Evolutionary conservation across 2,797 vertebrate genomes (phyloP).

Genomic region (Aeoliscus strigatus): DNA sequence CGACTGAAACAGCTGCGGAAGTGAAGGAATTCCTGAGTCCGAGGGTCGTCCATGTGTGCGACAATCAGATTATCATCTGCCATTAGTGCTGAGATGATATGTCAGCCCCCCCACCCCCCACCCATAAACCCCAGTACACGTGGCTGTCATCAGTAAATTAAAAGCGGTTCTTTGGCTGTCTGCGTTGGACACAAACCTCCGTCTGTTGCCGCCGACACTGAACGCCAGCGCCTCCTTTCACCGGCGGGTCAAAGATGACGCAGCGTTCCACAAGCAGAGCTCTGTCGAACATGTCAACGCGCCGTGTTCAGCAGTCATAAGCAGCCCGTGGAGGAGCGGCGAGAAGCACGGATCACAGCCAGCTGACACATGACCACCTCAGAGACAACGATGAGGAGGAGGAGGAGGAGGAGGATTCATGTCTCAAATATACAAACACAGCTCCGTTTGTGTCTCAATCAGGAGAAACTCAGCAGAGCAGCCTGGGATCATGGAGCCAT

Average conservation of each 20-base stretch:
- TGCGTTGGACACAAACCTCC: constrained; percentile 21
- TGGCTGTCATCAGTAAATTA: constrained; percentile 19
- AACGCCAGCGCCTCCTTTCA: constrained; percentile 22
- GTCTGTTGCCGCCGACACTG: constrained; percentile 15
- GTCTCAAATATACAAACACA: no score
- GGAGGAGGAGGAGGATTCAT: not conserved
- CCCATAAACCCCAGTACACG: no score
- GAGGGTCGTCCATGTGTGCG: constrained; percentile 9
- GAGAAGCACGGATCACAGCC: constrained; percentile 15
- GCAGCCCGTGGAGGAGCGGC: constrained; percentile 18
- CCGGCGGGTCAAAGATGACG: not conserved
- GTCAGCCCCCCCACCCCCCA: constrained; percentile 11
- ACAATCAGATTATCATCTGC: constrained; percentile 54
- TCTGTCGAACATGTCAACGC: constrained; percentile 26
- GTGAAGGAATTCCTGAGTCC: constrained; percentile 28
- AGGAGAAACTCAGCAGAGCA: no score
- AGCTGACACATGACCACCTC: constrained; percentile 18
- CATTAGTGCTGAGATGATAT: constrained; percentile 38
- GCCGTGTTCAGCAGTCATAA: constrained; percentile 39
- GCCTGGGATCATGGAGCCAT: no score
- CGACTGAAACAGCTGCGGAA: constrained; percentile 6
- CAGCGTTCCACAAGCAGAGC: constrained; percentile 19
- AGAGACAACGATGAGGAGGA: constrained; percentile 1
- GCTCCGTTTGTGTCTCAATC: no score
- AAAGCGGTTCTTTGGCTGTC: constrained; percentile 12